Evolutionary conservation across 2,797 vertebrate species (phyloP), one percentile per base, ranked within the genome.

Genomic region (Epinephelus coioides): DNA sequence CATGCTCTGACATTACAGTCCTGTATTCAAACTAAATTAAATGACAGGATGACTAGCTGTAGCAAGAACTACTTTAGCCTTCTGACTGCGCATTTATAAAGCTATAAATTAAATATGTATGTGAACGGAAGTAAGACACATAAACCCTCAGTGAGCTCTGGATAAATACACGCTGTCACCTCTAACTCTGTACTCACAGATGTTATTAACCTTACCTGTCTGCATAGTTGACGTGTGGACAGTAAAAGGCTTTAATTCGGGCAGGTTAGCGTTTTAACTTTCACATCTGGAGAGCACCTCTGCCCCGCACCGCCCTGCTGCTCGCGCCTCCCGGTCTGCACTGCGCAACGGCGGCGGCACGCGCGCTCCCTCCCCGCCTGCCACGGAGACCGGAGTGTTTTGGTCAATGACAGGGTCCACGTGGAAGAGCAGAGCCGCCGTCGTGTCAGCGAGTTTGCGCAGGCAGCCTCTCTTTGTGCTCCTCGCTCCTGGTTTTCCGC

Each of bases 361-460:
- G 59, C 79, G 55, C 86, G 53, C 69, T 5, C 79, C 70, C 69
- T 5, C 81, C 70, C 69, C 11, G 44, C 51, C 78, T 81, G 86
- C 87, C 88, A 87, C 79, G 87, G 83, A 78, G 85, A 84, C 70
- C 67, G 54, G 38, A 38, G 69, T 91, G 88, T 92, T 92, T 75
- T 88, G 89, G 85, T 90, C 81, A 73, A 89, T 90, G 73, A 92
- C 91, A 68, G 92, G 78, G 78, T 92, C 89, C 93, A 95, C 93
- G 94, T 95, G 93, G 94, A 95, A 78, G 73, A 56, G 3, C 63
- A 0, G 44, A 54, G 30, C 54, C 2, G 71, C 57, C 0, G 49
- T 38, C 4, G 46, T 15, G 84, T 78, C 71, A 78, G 38, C 11
- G 83, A 79, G 88, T 56, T 7, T 86, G 86, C 83, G 86, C 78